Base-by-base conservation (phyloP, 2,113 vertebrate species). In the Euleptes europaea region DNA sequence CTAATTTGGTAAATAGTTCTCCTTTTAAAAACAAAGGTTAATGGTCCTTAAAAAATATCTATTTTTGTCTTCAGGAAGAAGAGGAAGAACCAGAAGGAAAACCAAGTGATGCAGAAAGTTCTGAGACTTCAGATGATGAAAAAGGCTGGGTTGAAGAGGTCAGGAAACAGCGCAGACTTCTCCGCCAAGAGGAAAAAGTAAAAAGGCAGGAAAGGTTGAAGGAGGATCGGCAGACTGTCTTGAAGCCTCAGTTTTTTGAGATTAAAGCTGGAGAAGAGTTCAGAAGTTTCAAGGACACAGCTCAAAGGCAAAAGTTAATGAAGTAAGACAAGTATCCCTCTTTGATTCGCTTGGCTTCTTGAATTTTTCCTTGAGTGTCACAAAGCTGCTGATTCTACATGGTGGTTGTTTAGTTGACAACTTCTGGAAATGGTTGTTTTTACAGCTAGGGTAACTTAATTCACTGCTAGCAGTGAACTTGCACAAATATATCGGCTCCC, bases 111-210 rank as follows among this genome's bases (percentile, higher is more conserved):
- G 98, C 98, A 65, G 98, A 99, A 91, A 97, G 97, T 88, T 97
- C 97, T 19, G 97, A 98, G 89, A 98, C 98, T 94, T 99, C 99
- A 44, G 98, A 98, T 76, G 99, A 99, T 85, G 98, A 99, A 92
- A 99, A 98, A 92, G 97, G 93, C 93, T 99, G 99, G 99, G 98
- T 99, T 88, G 97, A 98, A 91, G 99, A 99, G 96, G 97, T 99
- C 95, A 96, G 98, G 95, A 98, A 97, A 94, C 98, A 99, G 96
- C 97, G 97, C 88, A 95, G 97, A 88, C 95, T 98, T 78, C 85
- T 99, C 71, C 88, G 96, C 86, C 95, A 96, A 93, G 98, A 99
- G 94, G 96, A 95, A 94, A 97, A 96, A 85, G 93, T 93, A 82
- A 95, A 93, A 88, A 92, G 95, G 91, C 97, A 96, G 95, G 95